Conservation (phyloP, 2,888 invertebrate genomes). For the Trachelus stipa region DNA sequence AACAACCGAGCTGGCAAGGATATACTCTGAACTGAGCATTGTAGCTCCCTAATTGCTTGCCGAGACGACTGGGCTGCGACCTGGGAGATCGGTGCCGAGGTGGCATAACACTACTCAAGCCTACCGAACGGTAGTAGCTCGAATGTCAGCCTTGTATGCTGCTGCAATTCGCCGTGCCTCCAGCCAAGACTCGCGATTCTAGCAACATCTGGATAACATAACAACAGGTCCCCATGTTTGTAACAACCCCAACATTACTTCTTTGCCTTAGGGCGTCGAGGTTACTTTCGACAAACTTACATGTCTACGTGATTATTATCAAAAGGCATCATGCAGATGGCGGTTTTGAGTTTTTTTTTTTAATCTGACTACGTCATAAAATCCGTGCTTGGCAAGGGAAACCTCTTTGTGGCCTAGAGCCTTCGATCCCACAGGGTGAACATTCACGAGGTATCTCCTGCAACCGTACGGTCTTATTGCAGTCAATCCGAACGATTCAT, state of each 20-base stretch:
- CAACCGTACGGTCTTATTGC: not conserved
- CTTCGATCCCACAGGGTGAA: not conserved
- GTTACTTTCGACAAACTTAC: not conserved
- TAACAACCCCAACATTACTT: conserved; percentile 42
- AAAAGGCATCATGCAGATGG: not conserved
- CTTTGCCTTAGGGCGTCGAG: conserved; percentile 14
- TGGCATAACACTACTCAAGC: conserved; percentile 64
- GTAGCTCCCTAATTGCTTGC: conserved; percentile 60
- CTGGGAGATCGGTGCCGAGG: conserved; percentile 56
- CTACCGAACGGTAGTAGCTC: conserved; percentile 63
- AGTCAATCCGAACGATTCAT: not conserved
- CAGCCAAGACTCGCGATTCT: conserved; percentile 58
- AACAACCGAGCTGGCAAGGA: conserved; percentile 60
- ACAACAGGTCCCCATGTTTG: conserved; percentile 51
- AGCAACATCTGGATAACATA: conserved; percentile 64
- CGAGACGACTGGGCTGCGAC: conserved; percentile 58
- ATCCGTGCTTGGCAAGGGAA: not conserved
- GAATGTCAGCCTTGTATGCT: conserved; percentile 63
- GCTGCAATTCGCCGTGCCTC: conserved; percentile 57
- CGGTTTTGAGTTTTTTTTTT: not conserved
- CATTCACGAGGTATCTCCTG: not conserved
- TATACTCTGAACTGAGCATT: conserved; percentile 60
- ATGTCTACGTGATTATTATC: not conserved
- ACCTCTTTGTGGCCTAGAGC: not conserved
- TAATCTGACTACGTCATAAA: not conserved